Base-by-base conservation (phyloP, 2,888 invertebrate species). In the Troides oblongomaculatus region DNA sequence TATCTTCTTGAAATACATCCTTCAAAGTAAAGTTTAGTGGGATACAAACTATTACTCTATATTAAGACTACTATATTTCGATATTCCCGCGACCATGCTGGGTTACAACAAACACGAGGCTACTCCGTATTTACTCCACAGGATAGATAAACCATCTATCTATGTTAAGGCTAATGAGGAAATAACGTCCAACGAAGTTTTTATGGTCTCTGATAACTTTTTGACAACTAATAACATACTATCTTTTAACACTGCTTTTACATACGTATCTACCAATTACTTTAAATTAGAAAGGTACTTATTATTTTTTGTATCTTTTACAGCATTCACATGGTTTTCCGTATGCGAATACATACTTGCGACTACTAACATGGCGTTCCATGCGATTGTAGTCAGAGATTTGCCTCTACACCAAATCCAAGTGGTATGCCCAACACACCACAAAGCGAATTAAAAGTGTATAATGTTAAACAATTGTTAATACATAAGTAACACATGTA, bases 291-390 rank as follows among this genome's bases (percentile, higher is more conserved):
- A 50, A 17, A 50, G 18, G 50, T 53, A 53, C 6, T 53, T n/a
- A n/a, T 53, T 12, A n/a, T n/a, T 53, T 53, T 53, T 53, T 8
- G n/a, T n/a, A n/a, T 53, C 6, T 53, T 53, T 94, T 94, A 75
- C 93, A 98, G 98, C 98, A 62, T 98, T 98, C 91, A 98, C 97
- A 84, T 97, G 97, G 96, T 98, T 98, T 93, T 97, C 98, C 1
- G 94, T 97, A 70, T 98, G 97, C 87, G 98, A 98, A 89, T 98
- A 98, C 87, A 94, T 97, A 81, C 96, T 98, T 81, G 98, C 98
- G 69, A 95, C 96, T 68, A 96, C 97, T 75, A 98, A 98, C 88
- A 98, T 98, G 97, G 96, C 96, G 71, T 98, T 97, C 91, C 98
- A 98, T 83, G 95, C 97, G 74, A 96, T 97, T 57, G 97, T 97